These are phyloP conservation scores for Rhinolophus ferrumequinum DNA, from an alignment of 2,113 vertebrate species.

Conservation along the genomic window DNA sequence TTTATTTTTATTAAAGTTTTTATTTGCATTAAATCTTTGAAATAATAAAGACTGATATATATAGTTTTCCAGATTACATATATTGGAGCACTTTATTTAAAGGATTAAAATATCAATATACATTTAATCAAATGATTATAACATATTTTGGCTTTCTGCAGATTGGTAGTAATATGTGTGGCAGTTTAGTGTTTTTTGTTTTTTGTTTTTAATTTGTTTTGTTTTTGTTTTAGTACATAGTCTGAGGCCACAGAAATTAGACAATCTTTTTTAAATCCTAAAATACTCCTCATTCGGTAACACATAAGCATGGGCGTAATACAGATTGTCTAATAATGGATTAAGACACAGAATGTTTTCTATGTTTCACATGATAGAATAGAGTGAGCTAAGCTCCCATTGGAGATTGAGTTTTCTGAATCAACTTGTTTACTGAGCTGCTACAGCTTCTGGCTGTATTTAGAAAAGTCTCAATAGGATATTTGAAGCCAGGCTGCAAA, in stretches of 20 bases:
- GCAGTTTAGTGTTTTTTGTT: neutral
- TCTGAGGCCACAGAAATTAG: neutral
- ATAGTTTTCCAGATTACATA: neutral
- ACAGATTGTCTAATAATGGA: constrained; percentile 70
- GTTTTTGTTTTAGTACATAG: neutral
- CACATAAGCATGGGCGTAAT: constrained; percentile 8
- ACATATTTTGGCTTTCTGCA: neutral
- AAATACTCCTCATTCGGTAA: constrained; percentile 47
- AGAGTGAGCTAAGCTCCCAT: constrained; percentile 59
- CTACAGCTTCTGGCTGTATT: constrained; percentile 78
- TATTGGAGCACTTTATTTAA: neutral
- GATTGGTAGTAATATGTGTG: constrained; percentile 15
- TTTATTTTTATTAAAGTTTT: constrained; percentile 13
- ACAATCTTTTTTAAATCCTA: neutral
- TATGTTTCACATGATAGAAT: constrained; percentile 53
- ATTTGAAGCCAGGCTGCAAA: constrained; percentile 58
- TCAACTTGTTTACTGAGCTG: constrained; percentile 79
- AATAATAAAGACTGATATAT: neutral
- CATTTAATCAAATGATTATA: constrained; percentile 31
- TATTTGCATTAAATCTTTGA: constrained; percentile 36
- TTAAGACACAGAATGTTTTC: constrained; percentile 71
- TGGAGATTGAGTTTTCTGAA: constrained; percentile 66
- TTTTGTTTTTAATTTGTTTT: neutral
- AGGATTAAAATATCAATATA: constrained; percentile 29
- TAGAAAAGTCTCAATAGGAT: constrained; percentile 75